A percentile compares a stretch with the other conserved stretches of the same genome.
Evolutionary conservation across 2,888 invertebrate genomes (phyloP).

Genomic region (Chrysolina oricalcia): DNA sequence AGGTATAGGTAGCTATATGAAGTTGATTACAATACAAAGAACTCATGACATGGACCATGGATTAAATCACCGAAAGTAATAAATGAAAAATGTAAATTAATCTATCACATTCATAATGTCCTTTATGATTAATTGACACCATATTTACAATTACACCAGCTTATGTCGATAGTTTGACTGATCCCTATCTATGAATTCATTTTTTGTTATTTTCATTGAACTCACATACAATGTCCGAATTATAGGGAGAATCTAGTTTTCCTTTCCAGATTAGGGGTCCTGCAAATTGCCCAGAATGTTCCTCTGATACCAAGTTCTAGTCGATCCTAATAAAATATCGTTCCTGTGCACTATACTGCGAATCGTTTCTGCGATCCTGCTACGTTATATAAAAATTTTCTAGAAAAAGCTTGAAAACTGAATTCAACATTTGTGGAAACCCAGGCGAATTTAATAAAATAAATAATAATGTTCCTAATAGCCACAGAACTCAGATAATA

Average conservation of each 20-base stretch:
- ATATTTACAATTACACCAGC: no score
- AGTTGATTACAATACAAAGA: conserved; percentile 39
- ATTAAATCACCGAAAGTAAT: neutral
- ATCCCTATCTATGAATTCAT: no score
- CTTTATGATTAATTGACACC: no score
- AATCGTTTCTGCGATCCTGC: conserved; percentile 71
- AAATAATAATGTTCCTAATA: conserved; percentile 66
- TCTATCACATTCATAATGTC: no score
- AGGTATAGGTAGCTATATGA: conserved; percentile 21
- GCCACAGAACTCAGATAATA: no score
- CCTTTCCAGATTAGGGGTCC: no score
- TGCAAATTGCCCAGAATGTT: conserved; percentile 20
- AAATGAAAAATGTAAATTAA: no score
- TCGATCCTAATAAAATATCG: conserved; percentile 52
- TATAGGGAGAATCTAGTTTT: no score
- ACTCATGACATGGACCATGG: neutral
- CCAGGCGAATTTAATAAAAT: conserved; percentile 69
- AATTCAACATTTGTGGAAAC: conserved; percentile 73
- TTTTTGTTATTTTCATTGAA: no score
- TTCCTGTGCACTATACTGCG: conserved; percentile 54
- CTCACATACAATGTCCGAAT: no score
- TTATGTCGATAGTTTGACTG: no score
- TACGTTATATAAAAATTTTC: conserved; percentile 76
- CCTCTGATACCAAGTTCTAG: conserved; percentile 40
- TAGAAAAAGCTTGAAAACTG: conserved; percentile 75